These are phyloP conservation scores for Paramuricea clavata DNA, from an alignment of 92 coral and sea anemone genomes.

Conservation along the genomic window DNA sequence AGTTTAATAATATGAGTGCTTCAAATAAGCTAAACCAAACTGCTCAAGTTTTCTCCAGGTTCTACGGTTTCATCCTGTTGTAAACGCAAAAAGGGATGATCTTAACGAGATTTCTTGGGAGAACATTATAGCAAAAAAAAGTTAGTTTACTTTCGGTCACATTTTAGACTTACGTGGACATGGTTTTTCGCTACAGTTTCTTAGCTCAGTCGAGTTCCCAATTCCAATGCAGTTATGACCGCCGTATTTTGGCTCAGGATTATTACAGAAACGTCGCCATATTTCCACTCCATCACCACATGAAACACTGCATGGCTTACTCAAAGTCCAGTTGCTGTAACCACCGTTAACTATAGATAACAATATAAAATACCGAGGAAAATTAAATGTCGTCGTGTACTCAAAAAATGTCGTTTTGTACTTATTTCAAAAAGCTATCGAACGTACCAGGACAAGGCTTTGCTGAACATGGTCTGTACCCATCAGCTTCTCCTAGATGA, in stretches of 20 bases:
- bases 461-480: neutral
- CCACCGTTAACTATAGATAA: neutral
- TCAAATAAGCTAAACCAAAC: too few relatives aligned
- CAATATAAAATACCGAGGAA: neutral
- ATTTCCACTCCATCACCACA: neutral
- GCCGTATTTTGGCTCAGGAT: constrained; percentile 1
- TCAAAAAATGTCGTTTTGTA: too few relatives aligned
- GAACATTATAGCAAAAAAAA: neutral
- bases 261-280: neutral
- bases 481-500: neutral
- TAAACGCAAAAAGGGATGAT: too few relatives aligned
- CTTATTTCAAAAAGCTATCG: neutral
- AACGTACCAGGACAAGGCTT: neutral
- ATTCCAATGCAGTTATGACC: neutral
- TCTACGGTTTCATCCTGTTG: too few relatives aligned
- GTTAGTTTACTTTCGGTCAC: neutral
- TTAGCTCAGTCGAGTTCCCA: neutral
- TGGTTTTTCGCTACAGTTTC: neutral
- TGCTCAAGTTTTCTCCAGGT: too few relatives aligned
- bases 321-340: constrained; percentile 6
- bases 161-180: neutral
- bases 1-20: too few relatives aligned
- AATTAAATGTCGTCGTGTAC: too few relatives aligned
- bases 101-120: neutral
- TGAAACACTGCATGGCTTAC: neutral